phyloP scores from a whole-genome alignment of 2,113 vertebrate genomes.

The Menidia beryllina region DNA sequence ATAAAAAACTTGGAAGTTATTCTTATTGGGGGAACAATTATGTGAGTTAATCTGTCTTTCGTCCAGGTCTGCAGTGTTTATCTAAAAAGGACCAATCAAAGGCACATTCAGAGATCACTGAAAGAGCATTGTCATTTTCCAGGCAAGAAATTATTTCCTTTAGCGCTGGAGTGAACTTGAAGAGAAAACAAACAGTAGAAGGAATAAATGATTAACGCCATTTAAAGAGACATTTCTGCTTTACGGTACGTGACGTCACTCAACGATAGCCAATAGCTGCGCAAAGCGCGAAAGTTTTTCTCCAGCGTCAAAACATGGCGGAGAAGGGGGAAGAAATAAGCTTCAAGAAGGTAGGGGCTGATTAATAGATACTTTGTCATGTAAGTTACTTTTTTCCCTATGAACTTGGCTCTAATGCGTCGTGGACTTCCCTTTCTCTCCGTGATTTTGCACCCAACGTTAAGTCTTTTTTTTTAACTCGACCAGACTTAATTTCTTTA shows the following conservation, averaged over 20 bases:
- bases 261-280: conserved; percentile 36
- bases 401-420: not conserved
- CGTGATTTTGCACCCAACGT: no score
- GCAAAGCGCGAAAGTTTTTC: conserved; percentile 56
- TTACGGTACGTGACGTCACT: conserved; percentile 30
- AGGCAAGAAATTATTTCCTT: no score
- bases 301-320: conserved; percentile 64
- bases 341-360: conserved; percentile 76
- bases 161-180: no score
- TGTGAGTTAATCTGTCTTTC: not conserved
- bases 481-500: not conserved
- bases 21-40: no score
- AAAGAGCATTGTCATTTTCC: no score
- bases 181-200: no score
- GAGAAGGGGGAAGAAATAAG: conserved; percentile 50
- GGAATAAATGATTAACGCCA: no score
- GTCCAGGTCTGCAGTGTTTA: not conserved
- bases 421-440: no score
- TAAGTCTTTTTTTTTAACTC: not conserved
- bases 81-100: no score
- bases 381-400: not conserved
- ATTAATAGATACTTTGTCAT: no score
- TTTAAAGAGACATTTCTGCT: no score
- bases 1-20: not conserved
- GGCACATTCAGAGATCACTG: no score